Base-by-base conservation (phyloP, 2,888 invertebrate genomes). In the Calliscelio sp. region DNA sequence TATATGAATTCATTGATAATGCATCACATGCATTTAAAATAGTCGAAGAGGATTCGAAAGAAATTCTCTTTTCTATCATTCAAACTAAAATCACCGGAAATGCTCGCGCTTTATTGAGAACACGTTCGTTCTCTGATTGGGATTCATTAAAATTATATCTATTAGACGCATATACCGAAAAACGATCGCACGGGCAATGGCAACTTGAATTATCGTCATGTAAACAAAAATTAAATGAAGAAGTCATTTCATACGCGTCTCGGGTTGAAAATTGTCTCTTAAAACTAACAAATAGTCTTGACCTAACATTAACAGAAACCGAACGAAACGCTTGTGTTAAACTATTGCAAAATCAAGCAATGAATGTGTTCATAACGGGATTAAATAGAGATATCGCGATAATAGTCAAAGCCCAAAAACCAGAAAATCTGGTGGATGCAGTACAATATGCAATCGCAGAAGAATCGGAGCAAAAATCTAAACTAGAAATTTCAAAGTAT, bases 331-430 rank as follows among this genome's bases (percentile, higher is more conserved):
- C 66, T 7, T 66, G 51, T 14, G 24, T 66, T 87, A 85, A 89
- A 66, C 65, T 90, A 44, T 82, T 89, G 65, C 88, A 89, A 86
- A 86, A 79, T 28, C 89, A 90, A 87, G 89, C 90, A 8, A 70
- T 89, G 55, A 89, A 88, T 53, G 88, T 89, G 70, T 91, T 90
- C 80, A 84, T 90, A 6, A 87, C 85, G 65, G 89, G 90, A 24
- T 83, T 91, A 74, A 78, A 85, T 51, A 88, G 85, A 75, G 88
- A 90, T 63, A 65, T 91, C 10, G 82, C 87, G 11, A 85, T 90
- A 63, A 82, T 90, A 53, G 84, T 91, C 24, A 90, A 89, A 83
- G 88, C 90, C 6, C 89, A 89, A 85, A 89, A 85, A 86, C 89
- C 87, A 10, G 61, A 44, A 32, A 78, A 77, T 1, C 82, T 90